A percentile compares a stretch with the other conserved stretches of the same genome.
phyloP scores from a whole-genome alignment of 1,140 invertebrate species.

The Caerostris extrusa region DNA sequence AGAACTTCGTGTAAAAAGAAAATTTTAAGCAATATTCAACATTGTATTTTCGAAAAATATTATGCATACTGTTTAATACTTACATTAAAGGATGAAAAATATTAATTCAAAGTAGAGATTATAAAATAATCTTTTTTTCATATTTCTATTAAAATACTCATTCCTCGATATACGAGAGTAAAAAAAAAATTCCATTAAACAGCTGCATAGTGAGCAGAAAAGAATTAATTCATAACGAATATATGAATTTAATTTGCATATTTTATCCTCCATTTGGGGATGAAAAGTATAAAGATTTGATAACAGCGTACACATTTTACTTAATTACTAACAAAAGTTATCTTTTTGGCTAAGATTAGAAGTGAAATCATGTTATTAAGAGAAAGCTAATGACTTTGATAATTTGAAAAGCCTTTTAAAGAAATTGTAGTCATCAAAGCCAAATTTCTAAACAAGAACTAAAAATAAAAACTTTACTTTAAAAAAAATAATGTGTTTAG shows the following conservation, averaged over 20 bases:
- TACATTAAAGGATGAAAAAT: too few relatives aligned
- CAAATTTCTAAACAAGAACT: too few relatives aligned
- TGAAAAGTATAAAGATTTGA: background rate
- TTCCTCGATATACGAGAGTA: background rate
- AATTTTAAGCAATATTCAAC: too few relatives aligned
- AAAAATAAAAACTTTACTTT: too few relatives aligned
- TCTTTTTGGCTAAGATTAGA: background rate
- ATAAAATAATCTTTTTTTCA: too few relatives aligned
- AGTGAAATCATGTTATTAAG: background rate
- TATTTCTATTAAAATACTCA: background rate
- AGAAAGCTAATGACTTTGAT: background rate
- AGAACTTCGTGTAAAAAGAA: too few relatives aligned
- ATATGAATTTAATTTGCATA: background rate
- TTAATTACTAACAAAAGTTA: background rate
- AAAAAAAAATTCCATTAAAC: background rate
- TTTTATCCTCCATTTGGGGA: background rate
- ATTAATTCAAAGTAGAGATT: too few relatives aligned
- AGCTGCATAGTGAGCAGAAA: background rate
- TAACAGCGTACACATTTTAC: background rate
- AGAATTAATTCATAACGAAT: background rate
- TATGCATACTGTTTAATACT: too few relatives aligned
- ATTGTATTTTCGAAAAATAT: too few relatives aligned
- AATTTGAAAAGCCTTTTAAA: background rate
- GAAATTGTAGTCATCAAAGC: background rate
- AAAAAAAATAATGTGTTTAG: too few relatives aligned